Evolutionary conservation across 2,888 invertebrate genomes (phyloP), one percentile per base, ranked within the genome.

Genomic region (Nomada fabriciana): DNA sequence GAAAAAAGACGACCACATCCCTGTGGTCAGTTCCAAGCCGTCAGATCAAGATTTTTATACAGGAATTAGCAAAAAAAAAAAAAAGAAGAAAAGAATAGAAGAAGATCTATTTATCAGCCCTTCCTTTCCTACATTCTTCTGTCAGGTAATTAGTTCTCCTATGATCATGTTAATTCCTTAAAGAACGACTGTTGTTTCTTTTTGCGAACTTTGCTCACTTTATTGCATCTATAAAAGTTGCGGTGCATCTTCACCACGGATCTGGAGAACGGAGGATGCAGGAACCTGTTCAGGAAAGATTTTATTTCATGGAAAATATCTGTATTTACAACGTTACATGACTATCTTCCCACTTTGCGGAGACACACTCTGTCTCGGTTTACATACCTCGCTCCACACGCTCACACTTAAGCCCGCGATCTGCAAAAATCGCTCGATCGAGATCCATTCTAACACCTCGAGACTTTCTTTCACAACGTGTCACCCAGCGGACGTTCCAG

Each of bases 261-360:
- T 73, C 73, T 23, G 53, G 60, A 53, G 77, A 25, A 75, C 64
- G 43, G 29, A 55, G 76, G 76, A 76, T n/a, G 74, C 90, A 90
- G 83, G 89, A 92, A 92, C 87, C 88, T 89, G 89, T 91, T 73
- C 69, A 80, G 82, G 81, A 79, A 84, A 86, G 81, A 81, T 68
- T 89, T 90, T 91, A 90, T 91, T 91, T 87, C 87, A 90, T 93
- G 91, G 91, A 93, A 94, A 94, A 93, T 93, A 93, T 93, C 86
- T 92, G 90, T 94, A 93, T 94, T 90, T 91, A 91, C 90, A 91
- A 86, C 71, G 85, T 86, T 88, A 89, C 86, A 86, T 79, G 88
- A 88, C 88, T 87, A 73, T 78, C 67, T 75, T 73, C 60, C 76
- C 61, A 59, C 60, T 50, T 67, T 50, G 69, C 75, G 70, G 74